Evolutionary conservation across 2,113 vertebrate species (phyloP).

Genomic region (Spea bombifrons): DNA sequence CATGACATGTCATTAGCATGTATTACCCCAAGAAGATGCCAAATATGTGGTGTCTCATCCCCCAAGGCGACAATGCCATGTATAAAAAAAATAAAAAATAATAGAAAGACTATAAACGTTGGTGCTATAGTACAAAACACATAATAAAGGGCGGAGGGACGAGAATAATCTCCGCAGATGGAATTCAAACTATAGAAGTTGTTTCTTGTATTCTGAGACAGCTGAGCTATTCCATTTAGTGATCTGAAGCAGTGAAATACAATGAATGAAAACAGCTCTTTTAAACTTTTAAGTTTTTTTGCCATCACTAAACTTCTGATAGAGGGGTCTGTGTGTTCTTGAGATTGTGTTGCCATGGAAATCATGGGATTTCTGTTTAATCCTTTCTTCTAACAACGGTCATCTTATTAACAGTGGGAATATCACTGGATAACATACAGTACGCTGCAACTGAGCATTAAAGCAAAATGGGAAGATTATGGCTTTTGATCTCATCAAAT

Average conservation of each 20-base stretch:
- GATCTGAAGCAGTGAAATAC: constrained; percentile 2
- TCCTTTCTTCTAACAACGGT: constrained; percentile 36
- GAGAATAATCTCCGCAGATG: too few species aligned
- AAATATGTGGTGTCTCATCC: too few species aligned
- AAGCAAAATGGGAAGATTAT: constrained; percentile 27
- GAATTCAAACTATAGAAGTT: constrained; percentile 1
- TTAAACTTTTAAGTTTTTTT: constrained; percentile 1
- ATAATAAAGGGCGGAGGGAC: too few species aligned
- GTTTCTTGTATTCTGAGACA: background rate
- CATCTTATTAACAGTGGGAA: constrained; percentile 30
- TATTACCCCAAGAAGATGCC: too few species aligned
- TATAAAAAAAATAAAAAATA: too few species aligned
- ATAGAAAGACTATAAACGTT: too few species aligned
- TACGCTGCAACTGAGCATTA: constrained; percentile 9
- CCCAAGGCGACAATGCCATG: too few species aligned
- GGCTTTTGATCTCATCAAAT: constrained; percentile 32
- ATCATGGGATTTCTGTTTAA: constrained; percentile 42
- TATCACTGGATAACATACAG: constrained; percentile 7
- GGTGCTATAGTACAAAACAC: too few species aligned
- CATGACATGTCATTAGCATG: too few species aligned
- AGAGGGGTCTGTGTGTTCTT: constrained; percentile 34
- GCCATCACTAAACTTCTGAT: constrained; percentile 8
- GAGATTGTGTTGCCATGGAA: constrained; percentile 24
- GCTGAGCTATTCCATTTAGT: background rate
- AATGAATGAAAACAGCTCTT: constrained; percentile 26